Evolutionary conservation across 2,113 vertebrate species (phyloP), one percentile per base, ranked within the genome.

Genomic region (Pithys albifrons): DNA sequence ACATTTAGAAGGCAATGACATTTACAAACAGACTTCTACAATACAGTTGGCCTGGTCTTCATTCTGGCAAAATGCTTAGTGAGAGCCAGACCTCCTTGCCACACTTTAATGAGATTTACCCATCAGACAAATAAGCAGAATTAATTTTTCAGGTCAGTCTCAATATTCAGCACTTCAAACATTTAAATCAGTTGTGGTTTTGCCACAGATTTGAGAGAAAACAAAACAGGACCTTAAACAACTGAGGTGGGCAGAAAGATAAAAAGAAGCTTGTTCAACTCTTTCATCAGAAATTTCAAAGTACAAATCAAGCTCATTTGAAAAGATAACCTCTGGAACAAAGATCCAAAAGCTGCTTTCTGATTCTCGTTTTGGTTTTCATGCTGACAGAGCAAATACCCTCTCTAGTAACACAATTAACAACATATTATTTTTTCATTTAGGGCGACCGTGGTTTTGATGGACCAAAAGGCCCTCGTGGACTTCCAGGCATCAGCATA

Each of bases 361-460:
- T 81, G 66, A 14, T 74, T 87, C 69, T 91, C 11, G 8, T 59
- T 89, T 75, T 51, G 49, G 5, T 85, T 67, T 82, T 62, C 80
- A 59, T 39, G 27, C 52, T 45, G 16, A 49, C 20, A 92, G 35
- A 72, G 66, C 29, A 91, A 89, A 81, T 45, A 55, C 10, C n/a
- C 24, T 77, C 43, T 84, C 19, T 58, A 33, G 29, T 83, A 67
- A 86, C 71, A 88, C 88, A 86, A 62, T 85, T 89, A 93, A 86
- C 20, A 57, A 59, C 14, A 49, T 48, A 62, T 18, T 78, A 51
- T 83, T 87, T 97, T 94, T 93, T 96, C 59, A 87, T 91, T 61
- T 93, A 99, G 98, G 98, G 98, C 81, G 98, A 99, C 17, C 98
- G 98, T 66, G 98, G 99, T 72, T 98, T 98, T 91, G 98, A 98